Evolutionary conservation across 2,888 invertebrate species (phyloP).

Genomic region (Barypeithes pellucidus): DNA sequence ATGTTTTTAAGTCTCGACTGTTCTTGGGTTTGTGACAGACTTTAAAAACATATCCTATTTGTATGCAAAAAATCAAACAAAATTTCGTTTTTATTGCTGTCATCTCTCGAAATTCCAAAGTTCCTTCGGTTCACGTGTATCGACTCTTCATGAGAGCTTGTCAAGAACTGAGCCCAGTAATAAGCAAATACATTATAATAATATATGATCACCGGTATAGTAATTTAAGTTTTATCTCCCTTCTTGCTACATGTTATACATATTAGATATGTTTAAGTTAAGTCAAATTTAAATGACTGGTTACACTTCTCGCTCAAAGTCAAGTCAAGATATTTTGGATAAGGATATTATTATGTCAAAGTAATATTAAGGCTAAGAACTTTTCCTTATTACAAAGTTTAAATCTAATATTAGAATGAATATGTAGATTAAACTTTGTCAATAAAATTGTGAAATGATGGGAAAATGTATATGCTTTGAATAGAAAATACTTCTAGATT

Average conservation of each 20-base stretch:
- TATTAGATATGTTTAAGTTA: background rate
- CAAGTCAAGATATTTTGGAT: slow-evolving; percentile 17
- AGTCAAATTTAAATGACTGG: background rate
- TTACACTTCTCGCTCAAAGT: slow-evolving; percentile 4
- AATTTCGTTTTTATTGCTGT: no score
- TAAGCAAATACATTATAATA: no score
- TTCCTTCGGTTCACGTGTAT: no score
- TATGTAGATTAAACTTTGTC: background rate
- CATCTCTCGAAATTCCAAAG: no score
- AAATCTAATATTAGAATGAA: background rate
- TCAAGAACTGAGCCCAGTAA: no score
- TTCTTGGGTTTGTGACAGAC: no score
- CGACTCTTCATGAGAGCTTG: no score
- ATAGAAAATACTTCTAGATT: no score
- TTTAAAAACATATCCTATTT: no score
- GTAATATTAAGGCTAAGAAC: slow-evolving; percentile 34
- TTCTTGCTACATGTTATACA: background rate
- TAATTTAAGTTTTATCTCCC: slow-evolving; percentile 9
- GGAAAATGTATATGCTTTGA: no score
- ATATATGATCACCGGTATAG: background rate
- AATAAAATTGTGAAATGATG: background rate
- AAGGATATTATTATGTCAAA: slow-evolving; percentile 30
- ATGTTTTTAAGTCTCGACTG: no score
- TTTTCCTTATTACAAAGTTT: slow-evolving; percentile 25
- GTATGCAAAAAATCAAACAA: no score